These are phyloP conservation scores for Zoroaster sp. DNA, from an alignment of 53 echinoderm and acorn worm species.

Conservation along the genomic window DNA sequence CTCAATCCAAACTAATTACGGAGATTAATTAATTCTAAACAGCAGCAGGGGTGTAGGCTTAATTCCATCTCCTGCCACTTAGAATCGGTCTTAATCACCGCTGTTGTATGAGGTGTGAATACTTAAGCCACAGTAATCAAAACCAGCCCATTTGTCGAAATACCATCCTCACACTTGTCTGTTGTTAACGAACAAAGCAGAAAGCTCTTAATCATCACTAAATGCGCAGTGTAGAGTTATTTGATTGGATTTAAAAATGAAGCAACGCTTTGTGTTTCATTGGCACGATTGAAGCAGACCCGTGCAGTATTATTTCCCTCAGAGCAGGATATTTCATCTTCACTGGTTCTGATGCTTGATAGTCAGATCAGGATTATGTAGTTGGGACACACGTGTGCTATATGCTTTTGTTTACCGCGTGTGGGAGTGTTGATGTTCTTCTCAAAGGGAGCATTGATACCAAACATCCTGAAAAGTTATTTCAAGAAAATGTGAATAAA, in stretches of 20 bases:
- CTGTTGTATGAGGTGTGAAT: not conserved
- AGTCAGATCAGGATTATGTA: not conserved
- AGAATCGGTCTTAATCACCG: not conserved
- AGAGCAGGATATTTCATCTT: not conserved
- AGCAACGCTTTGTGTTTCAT: too few species aligned
- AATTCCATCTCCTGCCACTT: not conserved
- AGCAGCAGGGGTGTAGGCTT: not conserved
- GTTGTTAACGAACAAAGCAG: not conserved
- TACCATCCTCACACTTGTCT: not conserved
- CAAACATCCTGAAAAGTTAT: too few species aligned
- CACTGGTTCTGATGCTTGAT: not conserved
- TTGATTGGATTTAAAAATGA: too few species aligned
- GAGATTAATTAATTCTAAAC: conserved; percentile 31
- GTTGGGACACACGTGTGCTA: not conserved
- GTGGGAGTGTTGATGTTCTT: not conserved
- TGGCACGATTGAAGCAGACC: not conserved
- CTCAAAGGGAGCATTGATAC: too few species aligned
- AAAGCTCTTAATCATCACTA: too few species aligned
- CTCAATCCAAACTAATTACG: not conserved
- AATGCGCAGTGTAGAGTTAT: too few species aligned
- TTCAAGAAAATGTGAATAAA: too few species aligned
- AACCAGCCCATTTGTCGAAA: not conserved
- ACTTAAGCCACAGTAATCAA: too few species aligned
- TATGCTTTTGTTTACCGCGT: not conserved
- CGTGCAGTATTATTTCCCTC: not conserved